phyloP scores from a whole-genome alignment of 2,113 vertebrate genomes.

The Antennarius striatus region DNA sequence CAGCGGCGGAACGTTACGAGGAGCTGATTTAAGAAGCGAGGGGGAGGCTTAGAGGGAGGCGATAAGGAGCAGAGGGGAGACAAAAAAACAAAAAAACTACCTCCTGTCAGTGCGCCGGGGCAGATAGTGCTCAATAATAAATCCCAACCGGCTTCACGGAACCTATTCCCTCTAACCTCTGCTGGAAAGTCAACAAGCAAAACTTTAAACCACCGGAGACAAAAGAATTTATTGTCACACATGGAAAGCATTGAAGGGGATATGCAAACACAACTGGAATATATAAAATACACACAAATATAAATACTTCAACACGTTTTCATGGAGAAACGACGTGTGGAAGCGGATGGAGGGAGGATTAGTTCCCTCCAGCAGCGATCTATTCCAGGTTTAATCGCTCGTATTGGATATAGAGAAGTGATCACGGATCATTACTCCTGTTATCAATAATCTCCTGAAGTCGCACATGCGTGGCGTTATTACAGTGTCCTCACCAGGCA shows the following conservation, averaged over 20 bases:
- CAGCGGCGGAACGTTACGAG: constrained; percentile 3
- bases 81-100: neutral
- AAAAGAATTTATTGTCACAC: neutral
- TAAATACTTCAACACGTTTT: no score
- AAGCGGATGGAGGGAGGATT: no score
- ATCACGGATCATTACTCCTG: constrained; percentile 8
- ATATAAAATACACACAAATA: neutral
- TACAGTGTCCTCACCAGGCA: constrained; percentile 21
- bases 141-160: constrained; percentile 1
- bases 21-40: constrained; percentile 23
- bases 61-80: constrained; percentile 19
- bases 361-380: no score
- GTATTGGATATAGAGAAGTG: neutral
- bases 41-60: constrained; percentile 8
- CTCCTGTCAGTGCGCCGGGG: constrained; percentile 22
- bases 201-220: neutral
- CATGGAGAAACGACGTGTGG: no score
- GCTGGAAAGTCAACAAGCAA: neutral
- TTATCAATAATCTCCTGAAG: constrained; percentile 22
- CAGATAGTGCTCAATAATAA: constrained; percentile 19
- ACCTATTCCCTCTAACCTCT: constrained; percentile 1
- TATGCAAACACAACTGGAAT: neutral
- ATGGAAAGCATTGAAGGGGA: neutral
- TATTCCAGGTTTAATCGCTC: neutral
- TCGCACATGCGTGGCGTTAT: neutral